A percentile compares a stretch with the other conserved stretches of the same genome.
Evolutionary conservation across 2,797 vertebrate genomes (phyloP).

Genomic region (Natrix natrix): DNA sequence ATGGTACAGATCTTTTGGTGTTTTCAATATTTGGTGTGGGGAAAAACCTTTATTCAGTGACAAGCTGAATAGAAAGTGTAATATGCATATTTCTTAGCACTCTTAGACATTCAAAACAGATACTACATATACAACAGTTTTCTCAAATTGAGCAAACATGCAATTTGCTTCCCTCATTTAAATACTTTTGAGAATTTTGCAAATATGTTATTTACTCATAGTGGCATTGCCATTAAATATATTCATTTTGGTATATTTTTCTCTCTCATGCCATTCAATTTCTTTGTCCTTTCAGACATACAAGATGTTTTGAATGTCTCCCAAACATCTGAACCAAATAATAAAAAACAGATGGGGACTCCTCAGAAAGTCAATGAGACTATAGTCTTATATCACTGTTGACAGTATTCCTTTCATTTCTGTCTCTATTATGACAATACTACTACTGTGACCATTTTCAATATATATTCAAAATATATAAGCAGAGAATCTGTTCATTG

Average conservation of each 20-base stretch:
- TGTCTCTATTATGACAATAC: not conserved
- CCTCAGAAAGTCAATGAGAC: constrained; percentile 4
- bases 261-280: not conserved
- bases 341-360: not conserved
- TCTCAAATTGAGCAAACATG: not conserved
- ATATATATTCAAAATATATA: not conserved
- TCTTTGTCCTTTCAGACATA: not conserved
- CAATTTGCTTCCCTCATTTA: not conserved
- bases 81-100: constrained; percentile 10
- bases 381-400: not conserved
- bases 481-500: not conserved
- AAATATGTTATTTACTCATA: not conserved
- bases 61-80: not conserved
- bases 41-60: not conserved
- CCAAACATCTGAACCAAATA: not conserved
- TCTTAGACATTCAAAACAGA: not conserved
- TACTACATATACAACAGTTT: not conserved
- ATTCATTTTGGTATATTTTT: not conserved
- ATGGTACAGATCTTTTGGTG: not conserved
- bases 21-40: not conserved
- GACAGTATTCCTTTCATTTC: not conserved
- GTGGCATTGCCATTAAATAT: constrained; percentile 9
- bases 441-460: not conserved
- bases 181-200: not conserved
- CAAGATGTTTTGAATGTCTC: not conserved